Conservation (phyloP, 2,113 vertebrate species). For the Myiopsitta monachus region DNA sequence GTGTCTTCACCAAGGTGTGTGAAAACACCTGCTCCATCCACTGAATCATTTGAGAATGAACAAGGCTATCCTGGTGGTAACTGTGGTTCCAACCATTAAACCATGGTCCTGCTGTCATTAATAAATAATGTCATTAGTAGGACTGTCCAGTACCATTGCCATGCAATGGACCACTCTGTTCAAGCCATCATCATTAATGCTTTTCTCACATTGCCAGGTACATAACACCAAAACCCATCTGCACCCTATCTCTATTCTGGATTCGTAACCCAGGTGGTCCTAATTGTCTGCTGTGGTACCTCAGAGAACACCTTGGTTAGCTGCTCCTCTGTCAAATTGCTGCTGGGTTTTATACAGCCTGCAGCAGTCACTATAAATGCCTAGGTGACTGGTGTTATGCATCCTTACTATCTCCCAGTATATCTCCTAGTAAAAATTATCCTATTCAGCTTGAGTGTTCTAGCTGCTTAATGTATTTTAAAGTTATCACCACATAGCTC, state of each 20-base stretch:
- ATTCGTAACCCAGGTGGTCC: background rate
- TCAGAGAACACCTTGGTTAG: background rate
- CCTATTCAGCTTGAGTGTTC: background rate
- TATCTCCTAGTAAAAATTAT: background rate
- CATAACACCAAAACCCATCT: background rate
- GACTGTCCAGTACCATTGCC: rapidly evolving
- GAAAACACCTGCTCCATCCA: background rate
- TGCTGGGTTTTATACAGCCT: background rate
- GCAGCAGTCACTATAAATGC: background rate
- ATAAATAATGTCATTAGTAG: background rate
- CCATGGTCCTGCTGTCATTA: background rate
- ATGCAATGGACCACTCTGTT: background rate
- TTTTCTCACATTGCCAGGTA: background rate
- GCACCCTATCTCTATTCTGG: background rate
- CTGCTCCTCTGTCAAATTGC: background rate
- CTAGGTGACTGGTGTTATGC: background rate
- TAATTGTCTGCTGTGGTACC: background rate
- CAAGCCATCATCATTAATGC: background rate
- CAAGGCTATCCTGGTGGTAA: background rate
- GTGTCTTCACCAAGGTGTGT: background rate
- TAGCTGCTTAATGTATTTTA: background rate
- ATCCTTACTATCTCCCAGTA: background rate
- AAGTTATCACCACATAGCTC: background rate
- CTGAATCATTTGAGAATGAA: background rate
- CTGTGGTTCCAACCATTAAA: background rate